These are phyloP conservation scores for Chorisops tibialis DNA, from an alignment of 2,888 invertebrate genomes.

Conservation along the genomic window DNA sequence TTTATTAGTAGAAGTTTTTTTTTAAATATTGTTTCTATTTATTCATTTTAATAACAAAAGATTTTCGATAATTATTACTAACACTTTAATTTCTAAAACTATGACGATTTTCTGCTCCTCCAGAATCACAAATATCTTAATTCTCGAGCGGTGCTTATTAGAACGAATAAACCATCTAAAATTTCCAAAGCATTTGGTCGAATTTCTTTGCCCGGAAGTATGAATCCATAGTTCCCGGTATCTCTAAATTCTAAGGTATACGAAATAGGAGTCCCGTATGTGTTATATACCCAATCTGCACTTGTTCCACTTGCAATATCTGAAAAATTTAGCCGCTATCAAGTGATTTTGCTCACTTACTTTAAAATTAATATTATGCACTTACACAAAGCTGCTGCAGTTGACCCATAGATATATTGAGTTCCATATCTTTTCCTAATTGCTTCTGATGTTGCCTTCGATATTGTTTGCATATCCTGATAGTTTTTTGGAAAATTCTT, in stretches of 20 bases:
- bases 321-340: conserved; percentile 34
- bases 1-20: no score
- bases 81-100: no score
- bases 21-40: no score
- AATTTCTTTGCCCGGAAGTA: conserved; percentile 65
- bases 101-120: no score
- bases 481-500: conserved; percentile 53
- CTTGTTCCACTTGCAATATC: conserved; percentile 52
- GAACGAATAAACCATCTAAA: conserved; percentile 55
- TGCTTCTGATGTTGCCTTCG: conserved; percentile 55
- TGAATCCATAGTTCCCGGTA: conserved; percentile 63
- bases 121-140: conserved; percentile 52
- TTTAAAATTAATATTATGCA: conserved; percentile 16
- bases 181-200: conserved; percentile 60
- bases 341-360: not conserved
- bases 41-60: no score
- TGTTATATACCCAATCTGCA: conserved; percentile 58
- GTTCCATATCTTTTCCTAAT: conserved; percentile 55
- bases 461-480: conserved; percentile 50
- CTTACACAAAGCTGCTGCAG: conserved; percentile 59
- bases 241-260: conserved; percentile 65
- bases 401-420: conserved; percentile 55
- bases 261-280: conserved; percentile 53
- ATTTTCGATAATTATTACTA: no score
- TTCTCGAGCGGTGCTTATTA: conserved; percentile 54